Percentiles rank a stretch among this genome's conserved stretches.
phyloP scores from a whole-genome alignment of 2,888 invertebrate species.

The Steromphala cineraria region DNA sequence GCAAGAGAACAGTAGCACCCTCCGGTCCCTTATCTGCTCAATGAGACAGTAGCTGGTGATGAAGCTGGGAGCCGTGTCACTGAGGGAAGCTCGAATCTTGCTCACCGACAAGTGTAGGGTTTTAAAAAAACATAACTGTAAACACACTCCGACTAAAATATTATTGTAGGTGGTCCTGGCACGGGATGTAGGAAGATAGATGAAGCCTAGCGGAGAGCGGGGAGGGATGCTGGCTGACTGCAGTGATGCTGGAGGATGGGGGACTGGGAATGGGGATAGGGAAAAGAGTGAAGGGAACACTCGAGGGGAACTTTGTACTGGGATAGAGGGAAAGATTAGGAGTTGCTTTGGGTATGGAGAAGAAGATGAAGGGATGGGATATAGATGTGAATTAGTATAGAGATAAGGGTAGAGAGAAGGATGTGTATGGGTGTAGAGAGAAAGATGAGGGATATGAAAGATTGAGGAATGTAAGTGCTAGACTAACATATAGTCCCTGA shows the following conservation, averaged over 20 bases:
- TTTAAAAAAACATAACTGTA: constrained; percentile 21
- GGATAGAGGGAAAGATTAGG: too few relatives aligned
- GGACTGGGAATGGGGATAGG: not conserved
- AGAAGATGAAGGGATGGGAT: too few relatives aligned
- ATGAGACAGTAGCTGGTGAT: not conserved
- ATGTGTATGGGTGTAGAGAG: too few relatives aligned
- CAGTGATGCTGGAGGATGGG: not conserved
- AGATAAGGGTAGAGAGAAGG: too few relatives aligned
- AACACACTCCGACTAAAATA: constrained; percentile 19
- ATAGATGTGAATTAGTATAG: too few relatives aligned
- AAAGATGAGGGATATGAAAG: too few relatives aligned
- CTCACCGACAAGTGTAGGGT: constrained; percentile 20
- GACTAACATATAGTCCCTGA: too few relatives aligned
- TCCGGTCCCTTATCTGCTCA: not conserved
- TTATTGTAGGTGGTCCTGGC: constrained; percentile 11
- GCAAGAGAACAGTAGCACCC: too few relatives aligned
- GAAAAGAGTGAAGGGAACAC: too few relatives aligned
- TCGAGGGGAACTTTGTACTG: too few relatives aligned
- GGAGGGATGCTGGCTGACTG: not conserved
- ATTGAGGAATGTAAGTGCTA: too few relatives aligned
- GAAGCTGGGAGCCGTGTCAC: not conserved
- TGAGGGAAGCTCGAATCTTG: constrained; percentile 1
- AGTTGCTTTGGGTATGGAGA: too few relatives aligned
- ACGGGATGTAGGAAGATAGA: not conserved
- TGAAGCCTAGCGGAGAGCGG: not conserved